phyloP scores from a whole-genome alignment of 2,797 vertebrate genomes.

The Betta splendens region DNA sequence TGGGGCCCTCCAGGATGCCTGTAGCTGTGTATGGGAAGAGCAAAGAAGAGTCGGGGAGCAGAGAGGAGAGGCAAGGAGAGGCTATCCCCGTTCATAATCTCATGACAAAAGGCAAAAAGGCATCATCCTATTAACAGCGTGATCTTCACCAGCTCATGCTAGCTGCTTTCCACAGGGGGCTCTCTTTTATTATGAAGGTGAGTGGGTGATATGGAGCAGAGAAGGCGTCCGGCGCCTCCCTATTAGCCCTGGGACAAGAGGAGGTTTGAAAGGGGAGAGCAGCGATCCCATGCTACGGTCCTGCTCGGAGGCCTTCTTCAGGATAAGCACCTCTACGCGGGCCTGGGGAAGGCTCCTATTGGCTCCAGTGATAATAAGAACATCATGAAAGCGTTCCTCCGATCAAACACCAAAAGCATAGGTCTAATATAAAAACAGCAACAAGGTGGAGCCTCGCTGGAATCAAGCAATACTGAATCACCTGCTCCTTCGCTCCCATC shows the following conservation, averaged over 20 bases:
- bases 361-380: slow-evolving; percentile 41
- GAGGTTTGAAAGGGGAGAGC: slow-evolving; percentile 48
- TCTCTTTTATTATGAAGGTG: slow-evolving; percentile 82
- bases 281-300: slow-evolving; percentile 72
- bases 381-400: slow-evolving; percentile 50
- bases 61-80: slow-evolving; percentile 86
- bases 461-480: too few relatives aligned
- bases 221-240: slow-evolving; percentile 38
- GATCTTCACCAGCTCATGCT: slow-evolving; percentile 96
- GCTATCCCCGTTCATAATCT: slow-evolving; percentile 99
- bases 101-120: slow-evolving; percentile 99
- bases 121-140: slow-evolving; percentile 99
- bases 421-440: too few relatives aligned
- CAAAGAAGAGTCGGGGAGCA: slow-evolving; percentile 68
- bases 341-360: slow-evolving; percentile 80
- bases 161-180: slow-evolving; percentile 95
- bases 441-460: slow-evolving; percentile 45
- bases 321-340: slow-evolving; percentile 70
- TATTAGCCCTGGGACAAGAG: slow-evolving; percentile 70
- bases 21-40: slow-evolving; percentile 63
- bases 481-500: too few relatives aligned
- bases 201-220: slow-evolving; percentile 72
- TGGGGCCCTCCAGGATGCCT: slow-evolving; percentile 89
- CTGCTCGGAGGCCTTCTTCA: slow-evolving; percentile 46
- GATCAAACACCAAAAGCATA: slow-evolving; percentile 47